phyloP scores from a whole-genome alignment of 2,888 invertebrate genomes.

The Lepidonotus clava region DNA sequence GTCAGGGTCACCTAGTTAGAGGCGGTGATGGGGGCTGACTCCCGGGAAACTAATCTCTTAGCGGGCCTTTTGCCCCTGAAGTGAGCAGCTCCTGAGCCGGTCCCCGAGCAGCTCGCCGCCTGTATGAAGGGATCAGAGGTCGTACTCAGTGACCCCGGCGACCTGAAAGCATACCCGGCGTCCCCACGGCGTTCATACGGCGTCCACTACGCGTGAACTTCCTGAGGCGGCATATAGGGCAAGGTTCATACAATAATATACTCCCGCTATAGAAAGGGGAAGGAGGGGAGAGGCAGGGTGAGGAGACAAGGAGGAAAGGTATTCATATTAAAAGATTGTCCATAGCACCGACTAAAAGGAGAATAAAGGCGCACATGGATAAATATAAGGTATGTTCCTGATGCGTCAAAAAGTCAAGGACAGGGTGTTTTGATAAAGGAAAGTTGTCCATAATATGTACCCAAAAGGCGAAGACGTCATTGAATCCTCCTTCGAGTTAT shows the following conservation, averaged over 20 bases:
- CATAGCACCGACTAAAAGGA: too few species aligned
- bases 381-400: too few species aligned
- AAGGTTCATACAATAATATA: neutral
- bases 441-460: too few species aligned
- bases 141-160: neutral
- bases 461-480: too few species aligned
- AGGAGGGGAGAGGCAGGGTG: too few species aligned
- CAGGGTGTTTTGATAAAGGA: too few species aligned
- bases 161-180: neutral
- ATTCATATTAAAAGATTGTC: too few species aligned
- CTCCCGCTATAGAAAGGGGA: too few species aligned
- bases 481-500: too few species aligned
- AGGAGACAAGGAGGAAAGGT: too few species aligned
- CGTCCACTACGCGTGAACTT: neutral
- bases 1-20: conserved; percentile 1
- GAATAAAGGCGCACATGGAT: too few species aligned
- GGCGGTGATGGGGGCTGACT: neutral
- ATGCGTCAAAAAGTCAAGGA: too few species aligned
- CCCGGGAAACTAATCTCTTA: conserved; percentile 11
- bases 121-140: neutral
- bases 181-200: neutral
- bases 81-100: neutral
- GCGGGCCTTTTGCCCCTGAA: neutral
- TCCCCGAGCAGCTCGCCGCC: neutral
- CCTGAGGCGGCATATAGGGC: neutral